Conservation (phyloP, 2,113 vertebrate species). For the Bos javanicus region DNA sequence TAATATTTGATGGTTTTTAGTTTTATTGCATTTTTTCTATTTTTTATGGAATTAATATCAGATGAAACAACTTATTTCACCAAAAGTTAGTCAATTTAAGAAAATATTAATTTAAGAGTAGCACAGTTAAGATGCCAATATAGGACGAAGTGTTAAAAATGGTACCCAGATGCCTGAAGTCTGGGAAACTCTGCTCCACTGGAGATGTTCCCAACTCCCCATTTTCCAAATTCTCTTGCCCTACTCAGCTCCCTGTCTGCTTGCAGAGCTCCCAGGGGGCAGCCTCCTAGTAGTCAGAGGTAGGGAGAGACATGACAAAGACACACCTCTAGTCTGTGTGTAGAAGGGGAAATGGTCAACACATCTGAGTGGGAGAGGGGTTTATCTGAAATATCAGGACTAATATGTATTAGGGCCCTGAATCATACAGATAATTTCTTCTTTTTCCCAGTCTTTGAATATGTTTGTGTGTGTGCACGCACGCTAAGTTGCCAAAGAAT, state of each 20-base stretch:
- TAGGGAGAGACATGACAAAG: background rate
- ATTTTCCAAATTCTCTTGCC: too few relatives aligned
- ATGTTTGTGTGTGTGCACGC: accelerated
- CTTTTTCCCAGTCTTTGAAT: background rate
- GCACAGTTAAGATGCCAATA: background rate
- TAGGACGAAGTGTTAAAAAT: background rate
- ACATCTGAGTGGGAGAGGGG: background rate
- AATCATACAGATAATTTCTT: background rate
- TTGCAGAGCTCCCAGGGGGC: background rate
- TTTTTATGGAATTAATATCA: background rate
- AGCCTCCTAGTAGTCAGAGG: background rate
- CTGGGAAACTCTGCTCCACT: background rate
- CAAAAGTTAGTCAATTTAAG: background rate
- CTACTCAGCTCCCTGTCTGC: background rate
- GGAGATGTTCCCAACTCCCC: background rate
- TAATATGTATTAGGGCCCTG: background rate
- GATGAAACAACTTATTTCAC: background rate
- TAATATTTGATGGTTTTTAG: background rate
- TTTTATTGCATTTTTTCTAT: background rate
- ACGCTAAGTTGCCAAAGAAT: background rate
- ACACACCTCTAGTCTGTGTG: background rate
- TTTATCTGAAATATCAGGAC: background rate
- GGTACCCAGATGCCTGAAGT: background rate
- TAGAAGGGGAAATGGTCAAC: background rate
- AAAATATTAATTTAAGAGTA: background rate